Percentiles rank a stretch among this genome's conserved stretches.
These are phyloP conservation scores for Zingel zingel DNA, from an alignment of 2,113 vertebrate genomes.

Conservation along the genomic window DNA sequence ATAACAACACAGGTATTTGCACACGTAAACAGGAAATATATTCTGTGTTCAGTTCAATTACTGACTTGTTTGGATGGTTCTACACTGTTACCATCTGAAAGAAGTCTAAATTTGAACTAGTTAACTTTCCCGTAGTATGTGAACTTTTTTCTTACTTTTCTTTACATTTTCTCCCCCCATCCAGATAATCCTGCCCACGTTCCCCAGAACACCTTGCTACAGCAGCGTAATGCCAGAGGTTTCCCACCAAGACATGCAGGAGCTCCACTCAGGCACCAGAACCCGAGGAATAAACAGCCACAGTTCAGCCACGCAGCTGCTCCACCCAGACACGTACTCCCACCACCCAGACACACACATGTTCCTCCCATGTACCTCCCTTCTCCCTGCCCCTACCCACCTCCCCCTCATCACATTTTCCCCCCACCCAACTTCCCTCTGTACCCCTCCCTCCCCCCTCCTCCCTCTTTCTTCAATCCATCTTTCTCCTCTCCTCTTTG, in stretches of 20 bases:
- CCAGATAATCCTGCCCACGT: constrained; percentile 40
- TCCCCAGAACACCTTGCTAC: constrained; percentile 40
- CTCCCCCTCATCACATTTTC: constrained; percentile 42
- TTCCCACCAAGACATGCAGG: constrained; percentile 38
- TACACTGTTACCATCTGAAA: not conserved
- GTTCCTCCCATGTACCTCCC: constrained; percentile 48
- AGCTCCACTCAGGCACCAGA: constrained; percentile 49
- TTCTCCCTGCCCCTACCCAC: constrained; percentile 65
- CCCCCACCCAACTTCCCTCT: constrained; percentile 61
- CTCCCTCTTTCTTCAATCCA: constrained; percentile 63
- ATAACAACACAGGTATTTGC: constrained; percentile 41
- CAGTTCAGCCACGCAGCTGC: not conserved
- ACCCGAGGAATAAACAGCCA: constrained; percentile 21
- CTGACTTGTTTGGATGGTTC: not conserved
- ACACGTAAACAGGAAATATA: not conserved
- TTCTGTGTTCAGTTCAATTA: not conserved
- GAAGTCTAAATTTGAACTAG: not conserved
- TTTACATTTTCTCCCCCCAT: not conserved
- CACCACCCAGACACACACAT: constrained; percentile 8
- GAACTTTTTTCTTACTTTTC: not conserved
- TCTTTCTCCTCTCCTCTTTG: constrained; percentile 60
- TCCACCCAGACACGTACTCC: constrained; percentile 1
- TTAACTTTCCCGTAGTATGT: no score
- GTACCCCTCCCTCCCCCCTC: constrained; percentile 60
- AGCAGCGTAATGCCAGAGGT: constrained; percentile 2